These are phyloP conservation scores for Azemiops feae DNA, from an alignment of 2,113 vertebrate genomes.

Conservation along the genomic window DNA sequence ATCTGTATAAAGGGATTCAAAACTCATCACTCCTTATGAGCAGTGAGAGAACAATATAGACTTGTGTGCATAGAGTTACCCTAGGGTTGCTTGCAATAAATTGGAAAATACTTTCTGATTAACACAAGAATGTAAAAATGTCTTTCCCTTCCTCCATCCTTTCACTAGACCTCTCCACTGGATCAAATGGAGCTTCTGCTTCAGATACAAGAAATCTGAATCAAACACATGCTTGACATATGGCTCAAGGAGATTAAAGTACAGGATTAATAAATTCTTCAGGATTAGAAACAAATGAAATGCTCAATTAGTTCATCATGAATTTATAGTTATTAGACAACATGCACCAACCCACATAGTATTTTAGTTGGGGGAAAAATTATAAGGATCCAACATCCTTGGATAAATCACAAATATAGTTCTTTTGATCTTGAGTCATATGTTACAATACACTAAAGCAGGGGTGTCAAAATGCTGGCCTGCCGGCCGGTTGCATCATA, in stretches of 20 bases:
- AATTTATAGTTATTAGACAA: background rate
- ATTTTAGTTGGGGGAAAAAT: background rate
- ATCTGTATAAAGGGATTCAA: background rate
- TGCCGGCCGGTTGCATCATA: no score
- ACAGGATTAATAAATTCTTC: background rate
- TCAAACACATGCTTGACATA: background rate
- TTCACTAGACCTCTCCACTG: background rate
- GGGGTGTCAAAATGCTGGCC: no score
- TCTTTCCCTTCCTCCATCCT: background rate
- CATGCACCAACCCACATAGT: background rate
- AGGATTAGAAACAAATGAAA: background rate
- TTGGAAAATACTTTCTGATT: background rate
- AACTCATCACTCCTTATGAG: background rate
- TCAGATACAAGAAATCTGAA: background rate
- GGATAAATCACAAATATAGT: background rate
- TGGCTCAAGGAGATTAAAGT: background rate
- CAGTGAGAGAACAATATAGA: background rate
- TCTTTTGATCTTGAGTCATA: background rate
- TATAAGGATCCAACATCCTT: background rate
- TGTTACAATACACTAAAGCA: background rate
- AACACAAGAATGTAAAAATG: background rate
- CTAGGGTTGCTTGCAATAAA: background rate
- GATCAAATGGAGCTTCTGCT: background rate
- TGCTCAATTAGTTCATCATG: background rate
- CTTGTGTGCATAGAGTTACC: background rate